Conservation (phyloP, 2,113 vertebrate species). For the Paramisgurnus dabryanus region DNA sequence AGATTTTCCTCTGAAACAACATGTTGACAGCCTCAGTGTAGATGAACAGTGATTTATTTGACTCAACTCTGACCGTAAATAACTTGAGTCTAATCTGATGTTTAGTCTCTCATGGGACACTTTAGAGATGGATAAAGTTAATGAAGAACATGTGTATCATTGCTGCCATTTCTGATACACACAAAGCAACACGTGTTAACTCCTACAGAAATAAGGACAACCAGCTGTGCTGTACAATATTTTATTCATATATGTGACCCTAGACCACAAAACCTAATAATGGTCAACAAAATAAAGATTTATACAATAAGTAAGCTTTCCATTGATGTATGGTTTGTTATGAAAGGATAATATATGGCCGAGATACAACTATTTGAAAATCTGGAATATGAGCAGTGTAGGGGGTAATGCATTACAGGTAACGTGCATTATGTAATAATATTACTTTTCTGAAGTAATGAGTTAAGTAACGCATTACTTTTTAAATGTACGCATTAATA, state of each 20-base stretch:
- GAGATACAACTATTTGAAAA: no score
- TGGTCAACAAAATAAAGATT: no score
- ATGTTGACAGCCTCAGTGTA: not conserved
- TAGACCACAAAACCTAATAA: no score
- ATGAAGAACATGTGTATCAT: conserved; percentile 20
- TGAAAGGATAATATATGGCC: no score
- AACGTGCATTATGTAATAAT: no score
- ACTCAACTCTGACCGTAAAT: not conserved
- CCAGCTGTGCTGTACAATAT: conserved; percentile 2
- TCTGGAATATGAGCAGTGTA: no score
- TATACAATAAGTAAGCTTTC: no score
- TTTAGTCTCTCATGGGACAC: conserved; percentile 7
- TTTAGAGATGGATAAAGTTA: conserved; percentile 1
- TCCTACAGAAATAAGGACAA: conserved; percentile 2
- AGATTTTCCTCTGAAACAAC: not conserved
- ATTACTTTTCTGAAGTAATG: no score
- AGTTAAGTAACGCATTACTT: no score
- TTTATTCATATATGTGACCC: not conserved
- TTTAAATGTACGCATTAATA: no score
- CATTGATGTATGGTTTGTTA: no score
- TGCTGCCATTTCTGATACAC: not conserved
- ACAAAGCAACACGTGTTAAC: not conserved
- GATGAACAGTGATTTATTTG: not conserved
- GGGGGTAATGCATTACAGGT: no score
- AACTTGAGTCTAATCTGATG: conserved; percentile 7